phyloP scores from a whole-genome alignment of 2,113 vertebrate genomes.

The Hippocampus guttulatus region DNA sequence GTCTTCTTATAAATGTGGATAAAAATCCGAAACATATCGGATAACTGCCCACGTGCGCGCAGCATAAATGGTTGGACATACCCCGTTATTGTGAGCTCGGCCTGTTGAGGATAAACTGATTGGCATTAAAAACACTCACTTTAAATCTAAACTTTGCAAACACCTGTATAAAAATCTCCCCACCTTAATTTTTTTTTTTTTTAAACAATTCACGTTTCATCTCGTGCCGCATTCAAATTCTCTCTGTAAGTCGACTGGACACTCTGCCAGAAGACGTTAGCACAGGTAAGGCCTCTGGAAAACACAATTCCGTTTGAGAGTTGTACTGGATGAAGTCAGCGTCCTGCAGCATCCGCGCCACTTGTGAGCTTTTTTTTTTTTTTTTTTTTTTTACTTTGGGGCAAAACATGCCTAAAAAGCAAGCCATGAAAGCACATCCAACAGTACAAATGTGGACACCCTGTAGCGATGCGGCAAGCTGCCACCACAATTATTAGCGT shows the following conservation, averaged over 20 bases:
- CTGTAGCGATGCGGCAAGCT: constrained; percentile 19
- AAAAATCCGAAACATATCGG: too few species aligned
- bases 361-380: not conserved
- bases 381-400: not conserved
- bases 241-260: constrained; percentile 2
- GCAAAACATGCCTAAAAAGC: constrained; percentile 4
- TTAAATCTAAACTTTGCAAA: too few species aligned
- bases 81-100: too few species aligned
- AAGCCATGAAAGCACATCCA: constrained; percentile 6
- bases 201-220: not conserved
- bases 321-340: constrained; percentile 7
- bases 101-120: too few species aligned
- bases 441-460: constrained; percentile 1
- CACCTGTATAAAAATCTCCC: not conserved
- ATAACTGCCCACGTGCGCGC: too few species aligned
- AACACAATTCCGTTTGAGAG: not conserved
- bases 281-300: not conserved
- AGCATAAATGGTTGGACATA: too few species aligned
- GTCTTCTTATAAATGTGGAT: too few species aligned
- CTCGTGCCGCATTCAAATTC: not conserved
- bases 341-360: not conserved
- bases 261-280: constrained; percentile 13
- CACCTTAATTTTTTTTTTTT: too few species aligned
- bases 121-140: too few species aligned
- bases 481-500: constrained; percentile 2